These are phyloP conservation scores for Myotis myotis DNA, from an alignment of 2,797 vertebrate genomes.

Conservation along the genomic window DNA sequence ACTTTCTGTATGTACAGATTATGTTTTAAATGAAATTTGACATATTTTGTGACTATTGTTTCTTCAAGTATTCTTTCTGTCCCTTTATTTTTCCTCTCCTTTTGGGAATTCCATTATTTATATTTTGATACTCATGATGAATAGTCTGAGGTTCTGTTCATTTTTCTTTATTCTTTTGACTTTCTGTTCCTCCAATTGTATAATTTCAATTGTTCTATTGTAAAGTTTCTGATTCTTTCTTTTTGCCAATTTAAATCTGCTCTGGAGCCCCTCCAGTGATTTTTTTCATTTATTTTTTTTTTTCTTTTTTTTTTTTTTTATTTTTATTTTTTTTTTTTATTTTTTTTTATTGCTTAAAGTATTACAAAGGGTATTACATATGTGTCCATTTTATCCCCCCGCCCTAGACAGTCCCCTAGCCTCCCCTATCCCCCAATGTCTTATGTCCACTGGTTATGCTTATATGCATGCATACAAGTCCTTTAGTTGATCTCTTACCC, in stretches of 20 bases:
- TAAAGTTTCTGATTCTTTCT: constrained; percentile 9
- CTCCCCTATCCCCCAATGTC: too few species aligned
- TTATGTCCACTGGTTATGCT: too few species aligned
- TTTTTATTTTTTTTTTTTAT: too few species aligned
- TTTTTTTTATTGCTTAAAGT: too few species aligned
- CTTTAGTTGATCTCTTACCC: too few species aligned
- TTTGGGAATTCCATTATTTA: neutral
- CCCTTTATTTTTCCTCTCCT: neutral
- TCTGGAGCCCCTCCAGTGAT: neutral
- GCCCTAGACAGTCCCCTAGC: too few species aligned
- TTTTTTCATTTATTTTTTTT: neutral
- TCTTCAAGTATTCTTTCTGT: neutral
- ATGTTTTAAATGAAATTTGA: neutral
- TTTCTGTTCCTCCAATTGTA: neutral
- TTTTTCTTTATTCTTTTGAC: neutral
- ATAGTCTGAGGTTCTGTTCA: neutral
- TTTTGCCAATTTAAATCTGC: neutral
- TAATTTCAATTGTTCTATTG: neutral
- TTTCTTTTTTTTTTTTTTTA: too few species aligned
- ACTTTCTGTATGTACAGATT: neutral
- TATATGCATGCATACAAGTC: too few species aligned
- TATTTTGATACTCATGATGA: neutral
- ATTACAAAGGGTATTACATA: too few species aligned
- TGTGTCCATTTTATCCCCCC: too few species aligned
- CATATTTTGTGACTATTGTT: neutral